These are phyloP conservation scores for Euwallacea fornicatus DNA, from an alignment of 1,140 invertebrate genomes.

Conservation along the genomic window DNA sequence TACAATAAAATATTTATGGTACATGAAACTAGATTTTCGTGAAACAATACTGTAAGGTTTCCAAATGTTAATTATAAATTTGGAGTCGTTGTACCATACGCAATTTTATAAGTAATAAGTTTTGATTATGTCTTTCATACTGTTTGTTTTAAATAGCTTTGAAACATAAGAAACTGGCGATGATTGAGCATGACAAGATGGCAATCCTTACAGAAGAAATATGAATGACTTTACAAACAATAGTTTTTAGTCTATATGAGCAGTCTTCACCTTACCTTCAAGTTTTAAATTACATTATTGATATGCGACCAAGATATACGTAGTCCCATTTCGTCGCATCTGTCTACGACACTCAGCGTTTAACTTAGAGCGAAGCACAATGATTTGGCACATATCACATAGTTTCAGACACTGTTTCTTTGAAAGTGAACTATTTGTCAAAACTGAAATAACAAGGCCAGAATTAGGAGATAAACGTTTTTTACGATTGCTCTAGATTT, in stretches of 20 bases:
- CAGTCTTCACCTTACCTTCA: conserved; percentile 25
- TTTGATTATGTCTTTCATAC: too few species aligned
- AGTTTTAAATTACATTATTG: background rate
- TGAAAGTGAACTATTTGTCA: conserved; percentile 41
- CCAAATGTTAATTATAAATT: too few species aligned
- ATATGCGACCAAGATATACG: conserved; percentile 24
- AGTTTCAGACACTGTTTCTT: conserved; percentile 44
- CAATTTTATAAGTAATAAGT: too few species aligned
- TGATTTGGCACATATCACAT: conserved; percentile 54
- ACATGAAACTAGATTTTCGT: conserved; percentile 7
- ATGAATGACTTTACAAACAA: background rate
- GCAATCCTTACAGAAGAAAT: background rate
- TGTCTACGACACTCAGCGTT: conserved; percentile 28
- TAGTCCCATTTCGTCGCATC: conserved; percentile 5
- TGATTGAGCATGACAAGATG: too few species aligned
- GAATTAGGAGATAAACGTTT: conserved; percentile 34
- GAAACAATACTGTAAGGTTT: conserved; percentile 1
- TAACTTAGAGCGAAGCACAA: conserved; percentile 49
- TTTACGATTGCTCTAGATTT: conserved; percentile 27
- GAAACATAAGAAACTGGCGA: too few species aligned
- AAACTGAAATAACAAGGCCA: conserved; percentile 42
- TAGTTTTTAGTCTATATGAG: conserved; percentile 26
- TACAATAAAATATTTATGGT: conserved; percentile 18
- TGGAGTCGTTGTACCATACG: too few species aligned
- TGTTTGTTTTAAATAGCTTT: too few species aligned